These are phyloP conservation scores for Dasyornis broadbenti DNA, from an alignment of 2,113 vertebrate genomes.

Conservation along the genomic window DNA sequence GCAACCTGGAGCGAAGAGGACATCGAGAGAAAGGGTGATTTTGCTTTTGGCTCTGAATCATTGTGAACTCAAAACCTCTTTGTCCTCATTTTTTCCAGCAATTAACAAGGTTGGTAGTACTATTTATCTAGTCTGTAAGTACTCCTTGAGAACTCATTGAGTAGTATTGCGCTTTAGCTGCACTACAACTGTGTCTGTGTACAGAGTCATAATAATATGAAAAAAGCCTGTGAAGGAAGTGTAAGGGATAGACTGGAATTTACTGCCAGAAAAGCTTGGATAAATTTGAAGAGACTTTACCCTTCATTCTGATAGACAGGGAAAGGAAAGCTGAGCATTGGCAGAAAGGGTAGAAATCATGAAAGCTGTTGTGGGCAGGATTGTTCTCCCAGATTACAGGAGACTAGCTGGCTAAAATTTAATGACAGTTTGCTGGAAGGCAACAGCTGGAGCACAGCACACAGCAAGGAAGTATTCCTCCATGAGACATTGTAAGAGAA, in stretches of 20 bases:
- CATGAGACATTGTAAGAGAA: not conserved
- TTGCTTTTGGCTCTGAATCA: not conserved
- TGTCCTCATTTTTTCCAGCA: not conserved
- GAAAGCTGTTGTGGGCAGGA: not conserved
- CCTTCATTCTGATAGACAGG: not conserved
- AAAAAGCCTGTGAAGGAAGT: not conserved
- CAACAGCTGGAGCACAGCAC: not conserved
- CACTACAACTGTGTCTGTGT: not conserved
- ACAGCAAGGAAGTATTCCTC: not conserved
- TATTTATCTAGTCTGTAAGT: not conserved
- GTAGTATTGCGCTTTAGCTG: not conserved
- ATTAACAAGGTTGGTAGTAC: not conserved
- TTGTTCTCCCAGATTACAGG: not conserved
- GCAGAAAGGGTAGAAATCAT: not conserved
- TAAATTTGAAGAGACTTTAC: not conserved
- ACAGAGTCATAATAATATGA: not conserved
- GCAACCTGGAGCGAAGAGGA: not conserved
- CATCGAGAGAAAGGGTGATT: not conserved
- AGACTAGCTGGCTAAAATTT: not conserved
- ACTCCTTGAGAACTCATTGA: not conserved
- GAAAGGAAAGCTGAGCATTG: not conserved
- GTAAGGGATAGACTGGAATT: not conserved
- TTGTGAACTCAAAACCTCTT: not conserved
- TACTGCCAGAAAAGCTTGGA: not conserved
- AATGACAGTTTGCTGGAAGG: not conserved